Evolutionary conservation across 2,797 vertebrate genomes (phyloP).

Genomic region (Melopsittacus undulatus): DNA sequence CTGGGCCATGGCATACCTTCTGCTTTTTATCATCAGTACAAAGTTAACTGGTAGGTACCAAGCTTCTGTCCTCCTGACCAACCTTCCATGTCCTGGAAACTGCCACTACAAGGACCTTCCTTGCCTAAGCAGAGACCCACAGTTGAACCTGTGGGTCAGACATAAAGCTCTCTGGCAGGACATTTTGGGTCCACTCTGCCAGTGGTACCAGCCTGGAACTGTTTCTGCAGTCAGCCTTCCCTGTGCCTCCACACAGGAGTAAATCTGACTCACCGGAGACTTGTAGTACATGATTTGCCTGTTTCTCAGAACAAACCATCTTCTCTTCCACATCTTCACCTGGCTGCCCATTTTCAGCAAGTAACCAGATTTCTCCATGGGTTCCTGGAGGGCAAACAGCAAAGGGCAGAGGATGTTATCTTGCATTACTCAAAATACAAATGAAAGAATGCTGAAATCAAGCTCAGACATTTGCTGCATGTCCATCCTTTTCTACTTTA

Average conservation of each 20-base stretch:
- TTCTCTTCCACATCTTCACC: slow-evolving; percentile 93
- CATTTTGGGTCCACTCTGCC: neutral
- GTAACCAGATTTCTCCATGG: slow-evolving; percentile 93
- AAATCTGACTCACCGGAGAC: slow-evolving; percentile 86
- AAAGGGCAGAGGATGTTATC: neutral
- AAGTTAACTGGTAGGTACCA: neutral
- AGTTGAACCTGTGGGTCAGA: neutral
- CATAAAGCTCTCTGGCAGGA: neutral
- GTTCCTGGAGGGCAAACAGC: slow-evolving; percentile 80
- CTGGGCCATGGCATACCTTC: neutral
- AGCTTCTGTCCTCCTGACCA: neutral
- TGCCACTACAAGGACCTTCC: neutral
- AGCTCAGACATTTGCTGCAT: neutral
- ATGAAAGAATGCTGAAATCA: neutral
- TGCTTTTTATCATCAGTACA: neutral
- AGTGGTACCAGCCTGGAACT: neutral
- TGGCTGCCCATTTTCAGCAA: slow-evolving; percentile 94
- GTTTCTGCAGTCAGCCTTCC: neutral
- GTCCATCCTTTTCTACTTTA: neutral
- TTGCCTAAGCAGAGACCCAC: neutral
- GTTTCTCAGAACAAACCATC: slow-evolving; percentile 95
- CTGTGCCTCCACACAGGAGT: neutral
- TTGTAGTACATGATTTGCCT: slow-evolving; percentile 96
- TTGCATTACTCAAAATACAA: neutral
- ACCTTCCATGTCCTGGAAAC: neutral